Evolutionary conservation across 2,797 vertebrate species (phyloP).

Genomic region (Sphenodon punctatus): DNA sequence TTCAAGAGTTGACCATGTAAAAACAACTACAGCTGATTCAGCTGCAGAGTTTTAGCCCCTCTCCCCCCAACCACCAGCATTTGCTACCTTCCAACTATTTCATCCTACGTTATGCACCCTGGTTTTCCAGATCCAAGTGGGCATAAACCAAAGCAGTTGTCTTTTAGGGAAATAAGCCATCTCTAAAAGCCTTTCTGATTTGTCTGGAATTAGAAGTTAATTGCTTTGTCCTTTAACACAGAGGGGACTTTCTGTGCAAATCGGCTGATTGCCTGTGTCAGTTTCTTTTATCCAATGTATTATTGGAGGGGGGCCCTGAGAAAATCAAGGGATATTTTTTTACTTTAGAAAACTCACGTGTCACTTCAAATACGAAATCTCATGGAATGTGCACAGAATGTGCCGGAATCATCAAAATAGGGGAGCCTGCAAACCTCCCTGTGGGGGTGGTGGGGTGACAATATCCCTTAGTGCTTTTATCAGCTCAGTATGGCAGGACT

Average conservation of each 20-base stretch:
- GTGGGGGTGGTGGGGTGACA: no score
- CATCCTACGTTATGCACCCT: neutral
- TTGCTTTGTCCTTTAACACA: neutral
- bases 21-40: rapidly evolving
- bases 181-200: neutral
- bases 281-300: no score
- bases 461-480: no score
- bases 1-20: neutral
- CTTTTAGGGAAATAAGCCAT: neutral
- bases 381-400: no score
- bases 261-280: no score
- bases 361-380: no score
- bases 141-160: neutral
- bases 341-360: no score
- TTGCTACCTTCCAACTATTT: neutral
- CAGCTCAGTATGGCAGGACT: no score
- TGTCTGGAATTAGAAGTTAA: neutral
- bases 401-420: no score
- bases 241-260: rapidly evolving
- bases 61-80: neutral
- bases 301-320: no score
- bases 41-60: rapidly evolving
- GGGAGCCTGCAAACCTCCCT: no score
- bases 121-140: rapidly evolving
- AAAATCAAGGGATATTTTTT: no score